Evolutionary conservation across 2,113 vertebrate species (phyloP), one percentile per base, ranked within the genome.

Genomic region (Toxostoma redivivum): DNA sequence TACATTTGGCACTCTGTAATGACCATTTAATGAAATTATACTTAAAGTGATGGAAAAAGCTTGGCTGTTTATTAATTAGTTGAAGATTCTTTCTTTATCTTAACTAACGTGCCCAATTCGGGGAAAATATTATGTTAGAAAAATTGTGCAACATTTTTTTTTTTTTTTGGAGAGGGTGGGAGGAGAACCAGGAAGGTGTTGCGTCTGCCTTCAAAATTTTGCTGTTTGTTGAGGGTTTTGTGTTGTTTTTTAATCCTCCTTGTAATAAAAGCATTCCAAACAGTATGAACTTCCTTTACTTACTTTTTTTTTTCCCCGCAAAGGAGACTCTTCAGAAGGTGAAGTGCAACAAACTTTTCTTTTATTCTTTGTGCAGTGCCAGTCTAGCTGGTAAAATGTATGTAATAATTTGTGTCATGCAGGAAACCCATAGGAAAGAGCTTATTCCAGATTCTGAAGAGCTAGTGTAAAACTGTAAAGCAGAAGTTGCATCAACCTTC

Each of bases 101-200:
- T 71, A 65, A 23, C 4, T 47, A 48, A 30, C 0, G 0, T 11
- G 71, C 57, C 3, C 2, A 9, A 14, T 62, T 12, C 7, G 5
- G 10, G 33, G 20, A 1, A 16, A 62, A 35, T 15, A 17, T 11
- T 53, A 30, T 62, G 8, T 18, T 45, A 82, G 20, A 21, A 74
- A n/a, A 70, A 70, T 6, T 47, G 9, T 22, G 12, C 18, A 45
- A 6, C 1, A 14, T 4, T 30, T 28, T 27, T 40, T 61, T 4
- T 30, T 28, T 27, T 40, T 61, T 14, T 18, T 62, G 4, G 37
- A 44, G 6, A 18, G 19, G 2, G 2, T 23, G 5, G 28, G 19
- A 51, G 18, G 9, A 1, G 7, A 20, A 18, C 17, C 15, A 60
- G 28, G 64, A 79, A 58, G 3, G 3, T 38, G 5, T 57, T 57